Conservation (phyloP, 2,113 vertebrate genomes). For the Hippocampus abdominalis region DNA sequence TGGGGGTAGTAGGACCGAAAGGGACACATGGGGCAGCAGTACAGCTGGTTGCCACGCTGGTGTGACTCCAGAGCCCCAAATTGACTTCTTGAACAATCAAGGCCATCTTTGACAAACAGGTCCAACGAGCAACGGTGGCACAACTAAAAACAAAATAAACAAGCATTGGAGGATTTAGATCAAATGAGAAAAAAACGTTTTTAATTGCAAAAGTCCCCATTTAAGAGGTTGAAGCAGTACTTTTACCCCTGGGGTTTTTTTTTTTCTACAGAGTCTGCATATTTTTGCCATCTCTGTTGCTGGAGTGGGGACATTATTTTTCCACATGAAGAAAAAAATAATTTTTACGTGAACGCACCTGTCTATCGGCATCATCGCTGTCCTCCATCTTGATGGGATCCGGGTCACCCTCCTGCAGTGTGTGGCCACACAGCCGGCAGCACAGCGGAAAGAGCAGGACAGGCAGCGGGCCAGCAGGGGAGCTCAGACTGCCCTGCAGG, state of each 20-base stretch:
- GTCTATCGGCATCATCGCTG: constrained; percentile 70
- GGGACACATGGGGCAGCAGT: constrained; percentile 86
- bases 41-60: constrained; percentile 80
- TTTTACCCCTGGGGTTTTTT: not conserved
- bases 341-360: not conserved
- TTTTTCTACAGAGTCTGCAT: too few species aligned
- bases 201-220: too few species aligned
- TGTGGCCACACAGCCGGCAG: constrained; percentile 85
- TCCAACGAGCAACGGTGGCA: constrained; percentile 83
- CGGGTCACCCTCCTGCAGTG: constrained; percentile 78
- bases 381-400: constrained; percentile 38
- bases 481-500: constrained; percentile 49
- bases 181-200: too few species aligned
- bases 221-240: not conserved
- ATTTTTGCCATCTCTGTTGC: too few species aligned
- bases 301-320: too few species aligned
- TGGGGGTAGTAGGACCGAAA: constrained; percentile 96
- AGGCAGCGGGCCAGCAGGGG: constrained; percentile 71
- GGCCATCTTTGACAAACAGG: constrained; percentile 78
- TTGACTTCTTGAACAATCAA: constrained; percentile 31
- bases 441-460: constrained; percentile 85
- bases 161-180: too few species aligned
- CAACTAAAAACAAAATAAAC: constrained; percentile 45
- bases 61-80: constrained; percentile 40
- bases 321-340: too few species aligned